Conservation (phyloP, 2,888 invertebrate genomes). For the Drosophila nr. perissopoda region DNA sequence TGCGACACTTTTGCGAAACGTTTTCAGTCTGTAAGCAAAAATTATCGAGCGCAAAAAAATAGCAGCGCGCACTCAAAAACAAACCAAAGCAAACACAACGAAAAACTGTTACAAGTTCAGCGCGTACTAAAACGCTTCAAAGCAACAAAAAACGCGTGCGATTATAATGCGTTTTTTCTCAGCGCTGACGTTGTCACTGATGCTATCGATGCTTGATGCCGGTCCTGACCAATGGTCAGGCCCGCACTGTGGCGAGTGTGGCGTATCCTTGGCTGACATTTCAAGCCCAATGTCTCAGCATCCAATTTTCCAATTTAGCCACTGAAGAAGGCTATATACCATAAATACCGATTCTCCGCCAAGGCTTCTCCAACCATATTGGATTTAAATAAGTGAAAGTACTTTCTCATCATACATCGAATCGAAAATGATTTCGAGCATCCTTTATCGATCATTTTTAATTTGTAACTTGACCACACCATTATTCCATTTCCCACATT, state of each 20-base stretch:
- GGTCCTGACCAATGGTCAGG: neutral
- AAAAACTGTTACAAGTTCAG: conserved; percentile 73
- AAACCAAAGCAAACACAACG: conserved; percentile 23
- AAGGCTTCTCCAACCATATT: conserved; percentile 1
- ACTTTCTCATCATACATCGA: neutral
- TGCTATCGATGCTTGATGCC: conserved; percentile 9
- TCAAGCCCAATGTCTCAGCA: neutral
- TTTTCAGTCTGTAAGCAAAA: conserved; percentile 75
- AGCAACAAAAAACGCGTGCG: conserved; percentile 4
- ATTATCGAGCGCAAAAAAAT: conserved; percentile 45
- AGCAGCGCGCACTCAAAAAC: conserved; percentile 27
- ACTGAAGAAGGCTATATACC: neutral
- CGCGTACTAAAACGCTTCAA: conserved; percentile 17
- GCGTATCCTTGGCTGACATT: neutral
- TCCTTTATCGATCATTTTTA: neutral
- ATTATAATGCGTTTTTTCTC: conserved; percentile 25
- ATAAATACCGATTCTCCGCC: neutral
- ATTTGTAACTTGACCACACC: neutral
- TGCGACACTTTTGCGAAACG: conserved; percentile 67
- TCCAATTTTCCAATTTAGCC: conserved; percentile 2
- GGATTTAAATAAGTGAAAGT: neutral
- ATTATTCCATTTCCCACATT: neutral
- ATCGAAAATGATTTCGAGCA: neutral
- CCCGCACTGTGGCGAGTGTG: neutral
- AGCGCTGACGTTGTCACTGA: neutral